These are phyloP conservation scores for Calosoma granatense DNA, from an alignment of 1,140 invertebrate species.

Conservation along the genomic window DNA sequence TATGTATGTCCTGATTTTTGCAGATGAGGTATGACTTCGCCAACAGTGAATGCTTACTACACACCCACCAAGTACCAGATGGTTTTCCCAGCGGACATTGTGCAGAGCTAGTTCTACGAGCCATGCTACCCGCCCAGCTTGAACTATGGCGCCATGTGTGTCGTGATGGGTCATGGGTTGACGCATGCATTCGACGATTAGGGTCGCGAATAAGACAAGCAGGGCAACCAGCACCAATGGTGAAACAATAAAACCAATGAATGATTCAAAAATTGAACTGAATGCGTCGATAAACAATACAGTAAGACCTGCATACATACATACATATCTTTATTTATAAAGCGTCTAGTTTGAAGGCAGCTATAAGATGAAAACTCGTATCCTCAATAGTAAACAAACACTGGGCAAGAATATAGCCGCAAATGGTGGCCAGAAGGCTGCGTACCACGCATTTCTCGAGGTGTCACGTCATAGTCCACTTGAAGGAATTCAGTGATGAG, in stretches of 20 bases:
- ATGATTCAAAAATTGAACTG: conserved; percentile 76
- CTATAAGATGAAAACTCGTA: conserved; percentile 55
- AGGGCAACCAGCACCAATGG: conserved; percentile 94
- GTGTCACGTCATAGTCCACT: conserved; percentile 27
- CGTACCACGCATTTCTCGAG: conserved; percentile 73
- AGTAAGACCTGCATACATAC: no score
- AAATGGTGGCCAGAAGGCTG: conserved; percentile 85
- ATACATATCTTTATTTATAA: no score
- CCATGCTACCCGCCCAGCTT: conserved; percentile 78
- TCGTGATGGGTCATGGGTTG: conserved; percentile 91
- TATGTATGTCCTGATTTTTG: no score
- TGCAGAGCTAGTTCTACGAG: conserved; percentile 91
- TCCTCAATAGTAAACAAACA: conserved; percentile 67
- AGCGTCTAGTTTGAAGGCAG: conserved; percentile 25
- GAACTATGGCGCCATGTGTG: conserved; percentile 94
- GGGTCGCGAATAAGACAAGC: conserved; percentile 81
- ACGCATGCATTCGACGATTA: conserved; percentile 96
- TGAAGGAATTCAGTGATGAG: conserved; percentile 75
- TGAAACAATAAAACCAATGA: conserved; percentile 92
- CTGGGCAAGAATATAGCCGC: conserved; percentile 88
- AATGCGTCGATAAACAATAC: conserved; percentile 92
- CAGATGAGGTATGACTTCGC: conserved; percentile 77
- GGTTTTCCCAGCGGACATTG: conserved; percentile 91
- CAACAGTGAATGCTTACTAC: conserved; percentile 97
- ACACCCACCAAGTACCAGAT: conserved; percentile 96